Base-by-base conservation (phyloP, 2,888 invertebrate species). In the Pollenia angustigena region DNA sequence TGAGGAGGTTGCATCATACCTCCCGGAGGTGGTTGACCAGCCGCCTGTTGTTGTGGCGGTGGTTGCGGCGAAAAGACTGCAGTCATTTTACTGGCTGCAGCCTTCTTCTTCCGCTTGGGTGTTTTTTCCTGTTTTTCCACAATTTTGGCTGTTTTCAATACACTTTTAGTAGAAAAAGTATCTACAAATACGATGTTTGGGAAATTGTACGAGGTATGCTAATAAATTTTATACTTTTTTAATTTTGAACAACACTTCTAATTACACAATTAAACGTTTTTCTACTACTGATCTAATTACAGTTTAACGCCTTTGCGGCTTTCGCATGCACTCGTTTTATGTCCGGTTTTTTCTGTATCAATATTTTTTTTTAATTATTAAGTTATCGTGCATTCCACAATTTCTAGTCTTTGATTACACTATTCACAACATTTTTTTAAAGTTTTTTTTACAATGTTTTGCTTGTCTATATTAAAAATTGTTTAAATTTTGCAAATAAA, bases 71-170 rank as follows among this genome's bases (percentile, higher is more conserved):
- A 92, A 90, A 92, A 93, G 90, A 93, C 93, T 91, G 93, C 93
- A 92, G 93, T 93, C 93, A 93, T 93, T 92, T 93, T 93, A 91
- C 92, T 92, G 92, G 91, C 92, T 91, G 93, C 93, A 92, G 93
- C 91, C 91, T 92, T 92, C 91, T 92, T 92, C 92, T 93, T 92
- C 93, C 92, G 93, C 92, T 92, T 92, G 87, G 92, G 92, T 89
- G 92, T 92, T 93, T 92, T 92, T 91, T 92, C 92, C 91, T 93
- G 93, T 91, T 92, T 92, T 92, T 92, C 92, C 92, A 92, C 92
- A 92, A 92, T 92, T 92, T 92, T 92, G 91, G 89, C 93, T 92
- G 91, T 89, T 92, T 91, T 90, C 88, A 75, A n/a, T 56, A 9
- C 11, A 71, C 80, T 64, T 32, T 9, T 11, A 50, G 42, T 7